A percentile compares a stretch with the other conserved stretches of the same genome.
These are phyloP conservation scores for Xenops minutus DNA, from an alignment of 2,797 vertebrate genomes.

Conservation along the genomic window DNA sequence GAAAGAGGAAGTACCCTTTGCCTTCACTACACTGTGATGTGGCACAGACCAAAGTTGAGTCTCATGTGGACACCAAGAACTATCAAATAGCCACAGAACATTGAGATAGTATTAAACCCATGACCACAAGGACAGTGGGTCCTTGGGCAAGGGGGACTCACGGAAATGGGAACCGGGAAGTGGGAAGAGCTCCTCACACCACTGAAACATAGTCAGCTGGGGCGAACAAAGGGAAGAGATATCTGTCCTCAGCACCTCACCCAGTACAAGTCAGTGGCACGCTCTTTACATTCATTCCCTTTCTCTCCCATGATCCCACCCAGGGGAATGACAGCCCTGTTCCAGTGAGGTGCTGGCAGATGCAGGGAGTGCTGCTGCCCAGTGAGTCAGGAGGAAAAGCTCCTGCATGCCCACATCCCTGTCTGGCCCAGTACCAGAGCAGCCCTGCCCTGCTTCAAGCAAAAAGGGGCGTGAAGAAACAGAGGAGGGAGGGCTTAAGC, in stretches of 20 bases:
- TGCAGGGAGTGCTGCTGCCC: background rate
- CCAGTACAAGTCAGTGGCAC: rapidly evolving
- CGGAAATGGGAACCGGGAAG: background rate
- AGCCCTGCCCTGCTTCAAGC: background rate
- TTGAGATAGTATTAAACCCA: background rate
- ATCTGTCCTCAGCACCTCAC: background rate
- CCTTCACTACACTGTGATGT: no score
- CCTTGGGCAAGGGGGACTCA: no score
- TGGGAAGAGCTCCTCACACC: rapidly evolving
- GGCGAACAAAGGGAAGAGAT: background rate
- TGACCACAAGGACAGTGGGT: background rate
- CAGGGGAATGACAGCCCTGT: background rate
- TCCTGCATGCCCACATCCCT: background rate
- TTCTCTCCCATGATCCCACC: background rate
- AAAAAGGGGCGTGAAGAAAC: rapidly evolving
- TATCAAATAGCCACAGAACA: background rate
- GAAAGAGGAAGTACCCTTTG: background rate
- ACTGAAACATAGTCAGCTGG: background rate
- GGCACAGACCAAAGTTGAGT: background rate
- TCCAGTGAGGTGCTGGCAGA: background rate
- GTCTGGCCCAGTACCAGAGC: background rate
- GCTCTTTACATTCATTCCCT: background rate
- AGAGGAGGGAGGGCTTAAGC: background rate
- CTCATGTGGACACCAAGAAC: background rate
- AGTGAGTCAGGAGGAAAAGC: background rate